phyloP scores from a whole-genome alignment of 1,140 invertebrate genomes.

The Sarcophaga peregrina region DNA sequence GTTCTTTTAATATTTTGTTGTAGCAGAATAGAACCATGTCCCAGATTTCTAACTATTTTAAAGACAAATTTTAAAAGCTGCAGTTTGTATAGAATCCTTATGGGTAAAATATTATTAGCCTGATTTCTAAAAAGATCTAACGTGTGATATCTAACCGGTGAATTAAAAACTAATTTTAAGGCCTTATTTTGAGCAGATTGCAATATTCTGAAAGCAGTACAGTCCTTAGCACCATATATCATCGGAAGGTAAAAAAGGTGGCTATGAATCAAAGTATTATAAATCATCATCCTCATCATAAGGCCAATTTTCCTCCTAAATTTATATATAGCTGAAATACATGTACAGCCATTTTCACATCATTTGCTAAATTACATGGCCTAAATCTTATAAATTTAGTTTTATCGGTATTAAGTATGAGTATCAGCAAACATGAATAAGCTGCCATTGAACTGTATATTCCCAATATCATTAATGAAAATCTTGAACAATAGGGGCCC shows the following conservation, averaged over 20 bases:
- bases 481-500: slow-evolving; percentile 3
- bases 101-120: not conserved
- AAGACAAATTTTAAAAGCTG: no score
- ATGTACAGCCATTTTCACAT: not conserved
- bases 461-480: not conserved
- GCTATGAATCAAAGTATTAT: no score
- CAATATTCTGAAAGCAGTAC: no score
- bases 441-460: not conserved
- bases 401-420: slow-evolving; percentile 1
- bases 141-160: not conserved
- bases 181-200: no score
- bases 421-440: not conserved
- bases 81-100: not conserved
- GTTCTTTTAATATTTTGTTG: not conserved
- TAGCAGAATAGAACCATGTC: no score
- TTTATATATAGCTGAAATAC: not conserved
- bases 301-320: no score
- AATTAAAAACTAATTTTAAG: not conserved
- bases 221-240: no score
- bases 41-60: no score
- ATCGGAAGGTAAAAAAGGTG: no score
- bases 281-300: no score
- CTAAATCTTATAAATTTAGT: not conserved
- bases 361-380: not conserved
- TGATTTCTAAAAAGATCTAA: not conserved